Conservation (phyloP, 2,888 invertebrate genomes). For the Meiosimyza platycephala region DNA sequence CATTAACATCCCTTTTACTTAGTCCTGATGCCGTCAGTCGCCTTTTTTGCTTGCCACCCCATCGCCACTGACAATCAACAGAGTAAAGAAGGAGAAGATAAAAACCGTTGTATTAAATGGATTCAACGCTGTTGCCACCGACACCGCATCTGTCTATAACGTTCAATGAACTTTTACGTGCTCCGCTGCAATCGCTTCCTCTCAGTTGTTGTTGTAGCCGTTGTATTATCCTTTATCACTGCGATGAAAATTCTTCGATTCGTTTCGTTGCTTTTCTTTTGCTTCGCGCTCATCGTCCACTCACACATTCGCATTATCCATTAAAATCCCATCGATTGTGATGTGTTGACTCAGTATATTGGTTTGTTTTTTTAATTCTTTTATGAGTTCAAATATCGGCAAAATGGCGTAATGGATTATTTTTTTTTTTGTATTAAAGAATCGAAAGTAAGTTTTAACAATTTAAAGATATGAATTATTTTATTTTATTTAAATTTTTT, state of each 20-base stretch:
- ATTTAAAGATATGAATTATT: too few relatives aligned
- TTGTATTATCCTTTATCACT: background rate
- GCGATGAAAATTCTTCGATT: background rate
- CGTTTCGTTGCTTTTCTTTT: background rate
- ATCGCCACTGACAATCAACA: background rate
- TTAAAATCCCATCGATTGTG: conserved; percentile 6
- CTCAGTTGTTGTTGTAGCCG: background rate
- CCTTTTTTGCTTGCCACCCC: background rate
- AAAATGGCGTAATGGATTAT: background rate
- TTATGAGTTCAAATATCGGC: background rate
- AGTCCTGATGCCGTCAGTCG: background rate
- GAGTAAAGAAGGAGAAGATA: background rate
- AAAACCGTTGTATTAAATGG: background rate
- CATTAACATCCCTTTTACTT: background rate
- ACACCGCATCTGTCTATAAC: too few relatives aligned
- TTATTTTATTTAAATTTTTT: too few relatives aligned
- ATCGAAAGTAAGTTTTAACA: too few relatives aligned
- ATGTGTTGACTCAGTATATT: background rate
- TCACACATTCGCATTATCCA: conserved; percentile 4
- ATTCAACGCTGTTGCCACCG: too few relatives aligned
- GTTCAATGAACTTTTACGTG: too few relatives aligned
- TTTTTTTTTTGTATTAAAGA: too few relatives aligned
- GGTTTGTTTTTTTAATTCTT: background rate
- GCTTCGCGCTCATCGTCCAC: background rate
- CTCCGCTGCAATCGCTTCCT: conserved; percentile 4